phyloP scores from a whole-genome alignment of 2,113 vertebrate species.

The Melanerpes aurifrons region DNA sequence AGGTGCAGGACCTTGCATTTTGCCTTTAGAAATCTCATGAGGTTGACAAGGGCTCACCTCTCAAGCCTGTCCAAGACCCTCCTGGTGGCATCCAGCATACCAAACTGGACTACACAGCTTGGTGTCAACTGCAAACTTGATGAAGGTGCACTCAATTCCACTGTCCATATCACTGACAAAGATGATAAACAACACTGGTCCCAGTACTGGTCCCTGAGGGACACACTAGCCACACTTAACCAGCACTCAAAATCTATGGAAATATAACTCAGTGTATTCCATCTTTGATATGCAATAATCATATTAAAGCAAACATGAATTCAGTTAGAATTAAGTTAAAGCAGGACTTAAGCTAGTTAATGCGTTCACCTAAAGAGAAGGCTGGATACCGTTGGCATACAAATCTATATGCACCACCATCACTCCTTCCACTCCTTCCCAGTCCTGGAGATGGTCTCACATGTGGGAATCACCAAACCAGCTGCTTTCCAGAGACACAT shows the following conservation, averaged over 20 bases:
- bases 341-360: background rate
- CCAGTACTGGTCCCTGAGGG: no score
- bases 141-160: no score
- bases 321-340: background rate
- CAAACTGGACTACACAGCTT: no score
- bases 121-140: no score
- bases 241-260: background rate
- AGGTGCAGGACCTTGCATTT: no score
- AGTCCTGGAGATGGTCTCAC: fast-evolving
- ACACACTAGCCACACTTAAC: background rate
- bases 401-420: background rate
- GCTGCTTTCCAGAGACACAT: background rate
- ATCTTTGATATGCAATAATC: background rate
- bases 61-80: no score
- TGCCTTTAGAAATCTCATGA: no score
- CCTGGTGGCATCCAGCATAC: no score
- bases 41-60: no score
- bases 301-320: background rate
- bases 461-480: background rate
- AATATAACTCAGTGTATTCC: background rate
- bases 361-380: background rate
- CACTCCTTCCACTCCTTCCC: background rate
- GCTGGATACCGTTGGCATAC: fast-evolving
- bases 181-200: no score
- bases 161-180: no score